These are phyloP conservation scores for Myocastor coypus DNA, from an alignment of 2,113 vertebrate species.

Conservation along the genomic window DNA sequence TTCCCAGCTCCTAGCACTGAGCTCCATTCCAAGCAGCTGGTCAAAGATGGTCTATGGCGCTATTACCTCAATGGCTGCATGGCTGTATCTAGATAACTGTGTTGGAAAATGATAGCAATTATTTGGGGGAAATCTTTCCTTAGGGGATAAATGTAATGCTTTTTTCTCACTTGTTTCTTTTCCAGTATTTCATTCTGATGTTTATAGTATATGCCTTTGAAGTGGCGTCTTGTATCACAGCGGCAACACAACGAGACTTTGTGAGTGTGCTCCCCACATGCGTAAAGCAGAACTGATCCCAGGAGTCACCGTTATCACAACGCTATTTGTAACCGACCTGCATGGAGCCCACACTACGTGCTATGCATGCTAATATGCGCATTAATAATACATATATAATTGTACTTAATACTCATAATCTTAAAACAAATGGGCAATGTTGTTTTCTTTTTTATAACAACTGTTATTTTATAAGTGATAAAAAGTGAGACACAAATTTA, in stretches of 20 bases:
- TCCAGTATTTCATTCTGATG: slow-evolving; percentile 90
- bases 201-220: slow-evolving; percentile 89
- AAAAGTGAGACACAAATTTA: neutral
- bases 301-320: neutral
- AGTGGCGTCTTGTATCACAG: slow-evolving; percentile 90
- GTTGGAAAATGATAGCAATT: neutral
- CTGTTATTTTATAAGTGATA: neutral
- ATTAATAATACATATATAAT: neutral
- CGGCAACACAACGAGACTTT: slow-evolving; percentile 86
- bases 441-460: too few relatives aligned
- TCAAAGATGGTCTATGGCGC: neutral
- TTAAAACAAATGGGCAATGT: neutral
- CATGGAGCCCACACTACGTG: neutral
- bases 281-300: neutral
- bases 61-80: neutral
- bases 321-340: neutral
- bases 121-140: neutral
- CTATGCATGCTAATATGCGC: neutral
- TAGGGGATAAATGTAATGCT: neutral
- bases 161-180: slow-evolving; percentile 56
- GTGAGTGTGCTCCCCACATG: slow-evolving; percentile 84
- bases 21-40: neutral
- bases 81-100: neutral
- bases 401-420: slow-evolving; percentile 18
- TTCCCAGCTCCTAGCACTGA: neutral